Evolutionary conservation across 2,113 vertebrate species (phyloP), one percentile per base, ranked within the genome.

Genomic region (Petaurus breviceps): DNA sequence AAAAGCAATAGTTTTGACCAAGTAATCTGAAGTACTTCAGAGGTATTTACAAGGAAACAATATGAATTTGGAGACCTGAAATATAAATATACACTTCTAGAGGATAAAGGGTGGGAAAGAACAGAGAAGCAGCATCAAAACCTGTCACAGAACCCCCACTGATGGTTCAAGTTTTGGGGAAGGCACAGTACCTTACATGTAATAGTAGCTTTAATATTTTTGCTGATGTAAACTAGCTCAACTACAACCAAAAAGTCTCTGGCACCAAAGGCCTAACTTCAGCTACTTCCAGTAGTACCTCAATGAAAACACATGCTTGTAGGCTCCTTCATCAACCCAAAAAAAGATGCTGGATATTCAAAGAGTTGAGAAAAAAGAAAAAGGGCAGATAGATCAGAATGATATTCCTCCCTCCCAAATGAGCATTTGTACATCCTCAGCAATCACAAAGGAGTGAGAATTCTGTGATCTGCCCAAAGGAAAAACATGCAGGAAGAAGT

Each of bases 21-120:
- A 95, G 90, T 91, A 92, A 93, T 89, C 93, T 93, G 43, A 94
- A 90, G 47, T 50, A 93, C 90, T n/a, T 92, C 89, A 92, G 55
- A 94, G 61, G 52, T 2, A 49, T 26, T 49, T 92, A 53, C 12
- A 50, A 26, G 43, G 14, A 94, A 95, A 96, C 92, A 84, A 51
- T 95, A 61, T 92, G 51, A 92, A 22, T 51, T 52, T 0, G 50
- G 53, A 93, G 5, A 95, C 19, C n/a, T 43, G 46, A 92, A 91
- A 94, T 23, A 50, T n/a, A 92, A 91, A 94, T 23, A 50, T n/a
- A 61, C 8, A 91, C 51, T 96, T 93, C 37, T 91, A 57, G 53
- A 96, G 95, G 52, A 91, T 51, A 84, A 49, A 89, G 53, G 43
- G n/a, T 51, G 31, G 68, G 1, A 16, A 77, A 77, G 37, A 77